These are phyloP conservation scores for Xerus inauris DNA, from an alignment of 2,113 vertebrate genomes.

Conservation along the genomic window DNA sequence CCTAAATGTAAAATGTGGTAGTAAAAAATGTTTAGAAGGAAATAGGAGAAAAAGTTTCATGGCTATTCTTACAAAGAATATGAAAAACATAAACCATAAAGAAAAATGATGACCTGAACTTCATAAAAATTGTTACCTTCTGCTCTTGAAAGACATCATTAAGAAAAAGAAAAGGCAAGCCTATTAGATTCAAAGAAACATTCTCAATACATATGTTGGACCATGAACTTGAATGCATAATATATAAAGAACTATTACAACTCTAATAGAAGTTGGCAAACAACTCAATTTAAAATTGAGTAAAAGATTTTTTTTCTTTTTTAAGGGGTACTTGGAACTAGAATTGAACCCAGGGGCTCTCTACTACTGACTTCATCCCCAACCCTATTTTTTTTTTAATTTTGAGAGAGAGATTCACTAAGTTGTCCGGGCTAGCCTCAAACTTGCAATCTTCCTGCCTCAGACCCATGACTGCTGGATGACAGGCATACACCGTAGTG, in stretches of 20 bases:
- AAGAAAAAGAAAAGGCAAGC: neutral
- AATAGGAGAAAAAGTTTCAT: neutral
- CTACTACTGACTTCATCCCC: too few species aligned
- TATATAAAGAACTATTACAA: neutral
- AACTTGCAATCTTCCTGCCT: too few species aligned
- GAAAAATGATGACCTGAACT: neutral
- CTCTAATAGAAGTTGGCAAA: neutral
- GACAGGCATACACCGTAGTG: too few species aligned
- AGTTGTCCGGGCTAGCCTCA: too few species aligned
- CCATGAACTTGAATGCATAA: neutral
- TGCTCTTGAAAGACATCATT: neutral
- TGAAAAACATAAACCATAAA: neutral
- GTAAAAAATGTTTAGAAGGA: neutral
- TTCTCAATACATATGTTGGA: neutral
- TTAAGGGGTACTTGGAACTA: too few species aligned
- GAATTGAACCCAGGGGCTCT: too few species aligned
- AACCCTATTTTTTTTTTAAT: too few species aligned
- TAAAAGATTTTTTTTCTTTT: neutral
- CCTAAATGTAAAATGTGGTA: neutral
- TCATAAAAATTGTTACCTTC: neutral
- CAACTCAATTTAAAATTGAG: neutral
- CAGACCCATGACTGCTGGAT: too few species aligned
- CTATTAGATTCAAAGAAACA: neutral
- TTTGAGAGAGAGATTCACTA: too few species aligned
- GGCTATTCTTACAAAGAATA: neutral